A percentile compares a stretch with the other conserved stretches of the same genome.
phyloP scores from a whole-genome alignment of 2,113 vertebrate genomes.

The Piprites chloris region DNA sequence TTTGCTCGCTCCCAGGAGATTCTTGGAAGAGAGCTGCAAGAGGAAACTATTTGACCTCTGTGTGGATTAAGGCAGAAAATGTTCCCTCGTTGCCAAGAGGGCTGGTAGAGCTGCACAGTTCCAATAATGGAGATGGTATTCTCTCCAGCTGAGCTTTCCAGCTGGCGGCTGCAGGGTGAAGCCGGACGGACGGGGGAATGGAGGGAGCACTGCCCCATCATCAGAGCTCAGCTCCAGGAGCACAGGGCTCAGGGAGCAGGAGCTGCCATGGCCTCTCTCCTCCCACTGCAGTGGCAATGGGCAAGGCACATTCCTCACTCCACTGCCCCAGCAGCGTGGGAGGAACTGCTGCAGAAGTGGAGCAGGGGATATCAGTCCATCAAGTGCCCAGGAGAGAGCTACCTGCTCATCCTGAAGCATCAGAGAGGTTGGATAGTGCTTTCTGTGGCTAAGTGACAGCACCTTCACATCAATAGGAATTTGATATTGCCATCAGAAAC shows the following conservation, averaged over 20 bases:
- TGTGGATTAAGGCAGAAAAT: slow-evolving; percentile 61
- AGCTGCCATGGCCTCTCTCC: not conserved
- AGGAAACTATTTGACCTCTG: slow-evolving; percentile 67
- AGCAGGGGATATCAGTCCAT: not conserved
- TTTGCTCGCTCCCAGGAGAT: not conserved
- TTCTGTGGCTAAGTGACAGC: not conserved
- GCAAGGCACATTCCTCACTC: fast-evolving
- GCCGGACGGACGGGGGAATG: not conserved
- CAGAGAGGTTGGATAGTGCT: not conserved
- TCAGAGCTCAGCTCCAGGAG: not conserved
- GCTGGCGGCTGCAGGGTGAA: not conserved
- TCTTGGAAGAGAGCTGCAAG: slow-evolving; percentile 37
- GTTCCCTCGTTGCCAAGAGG: slow-evolving; percentile 37
- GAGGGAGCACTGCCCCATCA: not conserved
- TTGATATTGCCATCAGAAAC: not conserved
- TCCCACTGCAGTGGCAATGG: fast-evolving
- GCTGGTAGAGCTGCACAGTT: slow-evolving; percentile 48
- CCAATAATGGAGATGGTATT: slow-evolving; percentile 71
- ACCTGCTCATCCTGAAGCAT: not conserved
- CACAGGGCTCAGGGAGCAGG: not conserved
- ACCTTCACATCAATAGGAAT: not conserved
- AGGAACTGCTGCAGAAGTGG: not conserved
- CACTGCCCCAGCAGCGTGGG: not conserved
- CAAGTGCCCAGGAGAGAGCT: not conserved
- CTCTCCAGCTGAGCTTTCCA: slow-evolving; percentile 30